A percentile compares a stretch with the other conserved stretches of the same genome.
Evolutionary conservation across 2,888 invertebrate genomes (phyloP).

Genomic region (Galeopsomyia nigrocyanea): DNA sequence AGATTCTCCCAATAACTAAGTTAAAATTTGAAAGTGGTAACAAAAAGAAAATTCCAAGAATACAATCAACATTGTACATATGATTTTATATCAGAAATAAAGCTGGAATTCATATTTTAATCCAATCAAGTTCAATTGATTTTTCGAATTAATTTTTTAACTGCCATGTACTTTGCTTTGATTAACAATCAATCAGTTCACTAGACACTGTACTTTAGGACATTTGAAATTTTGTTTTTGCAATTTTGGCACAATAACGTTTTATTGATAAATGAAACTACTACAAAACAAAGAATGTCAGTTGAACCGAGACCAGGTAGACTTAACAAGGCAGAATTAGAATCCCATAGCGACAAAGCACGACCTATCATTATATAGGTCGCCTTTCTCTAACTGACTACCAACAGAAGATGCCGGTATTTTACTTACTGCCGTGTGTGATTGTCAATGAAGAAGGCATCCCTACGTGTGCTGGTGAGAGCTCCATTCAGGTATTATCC

Average conservation of each 20-base stretch:
- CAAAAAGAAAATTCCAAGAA: conserved; percentile 1
- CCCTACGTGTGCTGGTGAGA: conserved; percentile 68
- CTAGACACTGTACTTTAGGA: conserved; percentile 21
- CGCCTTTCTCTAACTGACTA: conserved; percentile 69
- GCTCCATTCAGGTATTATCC: conserved; percentile 74
- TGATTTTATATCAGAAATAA: conserved; percentile 13
- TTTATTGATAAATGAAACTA: conserved; percentile 37
- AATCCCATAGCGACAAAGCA: conserved; percentile 67
- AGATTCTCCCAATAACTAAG: conserved; percentile 34
- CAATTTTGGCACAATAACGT: conserved; percentile 21
- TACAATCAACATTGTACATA: no score
- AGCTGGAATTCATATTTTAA: conserved; percentile 12
- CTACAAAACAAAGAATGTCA: conserved; percentile 36
- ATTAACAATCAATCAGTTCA: conserved; percentile 18
- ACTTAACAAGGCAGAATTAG: conserved; percentile 60
- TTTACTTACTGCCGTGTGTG: conserved; percentile 68
- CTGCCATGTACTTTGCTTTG: conserved; percentile 28
- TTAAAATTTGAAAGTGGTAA: neutral
- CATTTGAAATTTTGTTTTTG: conserved; percentile 23
- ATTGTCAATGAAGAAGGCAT: conserved; percentile 69
- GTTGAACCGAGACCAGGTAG: conserved; percentile 54
- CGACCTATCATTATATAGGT: conserved; percentile 68
- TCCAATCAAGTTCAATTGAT: conserved; percentile 10
- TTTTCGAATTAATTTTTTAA: conserved; percentile 24
- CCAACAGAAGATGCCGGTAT: conserved; percentile 69